These are phyloP conservation scores for Heliothis virescens DNA, from an alignment of 1,140 invertebrate species.

Conservation along the genomic window DNA sequence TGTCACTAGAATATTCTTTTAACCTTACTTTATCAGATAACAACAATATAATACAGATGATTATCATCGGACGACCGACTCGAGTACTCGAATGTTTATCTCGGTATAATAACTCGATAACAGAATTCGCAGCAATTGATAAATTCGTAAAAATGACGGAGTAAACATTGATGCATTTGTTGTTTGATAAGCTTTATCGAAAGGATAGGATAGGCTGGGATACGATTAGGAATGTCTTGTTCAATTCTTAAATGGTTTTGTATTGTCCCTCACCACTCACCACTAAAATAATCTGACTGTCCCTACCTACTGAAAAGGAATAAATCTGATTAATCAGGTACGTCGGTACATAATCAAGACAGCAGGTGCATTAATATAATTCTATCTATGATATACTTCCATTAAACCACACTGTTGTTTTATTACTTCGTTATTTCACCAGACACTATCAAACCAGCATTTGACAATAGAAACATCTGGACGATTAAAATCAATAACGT, in stretches of 20 bases:
- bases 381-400: no score
- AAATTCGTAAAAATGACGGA: conserved; percentile 35
- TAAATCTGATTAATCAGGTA: no score
- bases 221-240: no score
- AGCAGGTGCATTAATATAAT: no score
- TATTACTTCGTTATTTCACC: no score
- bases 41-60: conserved; percentile 40
- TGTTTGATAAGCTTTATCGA: conserved; percentile 22
- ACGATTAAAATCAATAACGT: neutral
- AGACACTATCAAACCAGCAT: no score
- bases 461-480: neutral
- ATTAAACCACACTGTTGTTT: no score
- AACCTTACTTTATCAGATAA: conserved; percentile 34
- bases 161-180: conserved; percentile 38
- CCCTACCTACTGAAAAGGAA: neutral
- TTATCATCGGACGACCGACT: conserved; percentile 59
- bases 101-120: conserved; percentile 58
- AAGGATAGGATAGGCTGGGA: no score
- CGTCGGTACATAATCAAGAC: no score
- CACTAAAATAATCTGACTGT: no score
- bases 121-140: conserved; percentile 39
- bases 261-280: no score
- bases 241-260: neutral
- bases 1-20: conserved; percentile 28
- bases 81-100: conserved; percentile 47